phyloP scores from a whole-genome alignment of 92 coral and sea anemone genomes.

The Scolanthus callimorphus region DNA sequence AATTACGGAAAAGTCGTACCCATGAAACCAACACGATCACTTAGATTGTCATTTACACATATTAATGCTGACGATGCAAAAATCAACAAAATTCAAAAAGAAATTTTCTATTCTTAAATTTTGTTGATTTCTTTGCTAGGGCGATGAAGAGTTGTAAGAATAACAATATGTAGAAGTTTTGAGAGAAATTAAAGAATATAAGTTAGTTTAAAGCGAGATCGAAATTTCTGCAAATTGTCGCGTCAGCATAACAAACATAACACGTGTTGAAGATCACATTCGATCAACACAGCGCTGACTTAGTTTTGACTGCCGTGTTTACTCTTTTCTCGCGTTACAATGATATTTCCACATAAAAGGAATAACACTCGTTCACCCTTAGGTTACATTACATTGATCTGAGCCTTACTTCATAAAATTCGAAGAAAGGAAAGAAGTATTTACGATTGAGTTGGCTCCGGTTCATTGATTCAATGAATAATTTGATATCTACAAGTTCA shows the following conservation, averaged over 20 bases:
- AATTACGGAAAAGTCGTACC: no score
- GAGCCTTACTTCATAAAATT: background rate
- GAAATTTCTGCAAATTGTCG: conserved; percentile 12
- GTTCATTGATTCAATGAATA: conserved; percentile 85
- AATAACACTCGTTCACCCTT: conserved; percentile 14
- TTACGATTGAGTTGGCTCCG: no score
- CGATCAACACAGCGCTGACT: no score
- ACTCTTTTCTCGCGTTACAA: background rate
- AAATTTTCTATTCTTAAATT: background rate
- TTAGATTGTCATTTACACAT: no score
- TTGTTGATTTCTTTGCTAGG: no score
- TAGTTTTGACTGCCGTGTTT: no score
- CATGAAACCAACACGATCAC: no score
- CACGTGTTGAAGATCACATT: no score
- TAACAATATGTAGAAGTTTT: no score
- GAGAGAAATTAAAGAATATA: no score
- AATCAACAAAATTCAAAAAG: conserved; percentile 15
- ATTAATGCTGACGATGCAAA: conserved; percentile 33
- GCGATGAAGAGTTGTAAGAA: no score
- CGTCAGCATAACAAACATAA: conserved; percentile 35
- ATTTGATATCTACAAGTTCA: conserved; percentile 5
- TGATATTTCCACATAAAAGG: conserved; percentile 1
- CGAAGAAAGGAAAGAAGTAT: background rate
- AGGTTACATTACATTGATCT: background rate
- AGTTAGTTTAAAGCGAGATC: background rate